Evolutionary conservation across 1,140 invertebrate species (phyloP).

Genomic region (Drosophila triauraria): DNA sequence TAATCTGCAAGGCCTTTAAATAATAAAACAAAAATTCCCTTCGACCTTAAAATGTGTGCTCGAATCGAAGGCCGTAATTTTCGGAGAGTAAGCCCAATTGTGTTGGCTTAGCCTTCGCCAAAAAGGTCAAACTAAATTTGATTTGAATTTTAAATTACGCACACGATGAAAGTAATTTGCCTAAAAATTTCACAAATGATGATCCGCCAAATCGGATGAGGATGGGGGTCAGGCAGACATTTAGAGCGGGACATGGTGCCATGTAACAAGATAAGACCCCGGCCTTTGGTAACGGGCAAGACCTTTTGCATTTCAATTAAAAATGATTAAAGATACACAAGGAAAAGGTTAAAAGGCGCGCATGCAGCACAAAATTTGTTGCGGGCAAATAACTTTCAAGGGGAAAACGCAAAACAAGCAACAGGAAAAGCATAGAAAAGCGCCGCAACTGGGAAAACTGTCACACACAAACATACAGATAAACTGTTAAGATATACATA

Average conservation of each 20-base stretch:
- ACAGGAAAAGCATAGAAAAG: conserved; percentile 23
- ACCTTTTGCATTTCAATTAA: conserved; percentile 76
- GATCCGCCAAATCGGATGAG: conserved; percentile 23
- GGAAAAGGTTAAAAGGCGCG: conserved; percentile 71
- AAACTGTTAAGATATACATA: conserved; percentile 35
- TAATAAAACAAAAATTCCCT: background rate
- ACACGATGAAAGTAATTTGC: conserved; percentile 43
- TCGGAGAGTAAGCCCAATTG: conserved; percentile 7
- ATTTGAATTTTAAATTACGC: conserved; percentile 47
- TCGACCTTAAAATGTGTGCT: background rate
- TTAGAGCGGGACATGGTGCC: background rate
- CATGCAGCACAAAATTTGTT: conserved; percentile 74
- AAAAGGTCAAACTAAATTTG: conserved; percentile 49
- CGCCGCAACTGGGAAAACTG: conserved; percentile 21
- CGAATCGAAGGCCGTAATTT: conserved; percentile 7
- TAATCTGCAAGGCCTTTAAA: background rate
- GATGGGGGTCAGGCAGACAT: background rate
- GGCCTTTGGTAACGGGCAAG: conserved; percentile 5
- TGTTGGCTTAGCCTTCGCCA: conserved; percentile 3
- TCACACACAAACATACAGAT: conserved; percentile 43
- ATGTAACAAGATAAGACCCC: conserved; percentile 28
- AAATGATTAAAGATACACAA: conserved; percentile 79
- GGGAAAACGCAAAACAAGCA: conserved; percentile 33
- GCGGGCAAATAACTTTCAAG: conserved; percentile 70
- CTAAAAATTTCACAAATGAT: conserved; percentile 44